Percentiles rank a stretch among this genome's conserved stretches.
Evolutionary conservation across 2,113 vertebrate species (phyloP).

Genomic region (Tetrao urogallus): DNA sequence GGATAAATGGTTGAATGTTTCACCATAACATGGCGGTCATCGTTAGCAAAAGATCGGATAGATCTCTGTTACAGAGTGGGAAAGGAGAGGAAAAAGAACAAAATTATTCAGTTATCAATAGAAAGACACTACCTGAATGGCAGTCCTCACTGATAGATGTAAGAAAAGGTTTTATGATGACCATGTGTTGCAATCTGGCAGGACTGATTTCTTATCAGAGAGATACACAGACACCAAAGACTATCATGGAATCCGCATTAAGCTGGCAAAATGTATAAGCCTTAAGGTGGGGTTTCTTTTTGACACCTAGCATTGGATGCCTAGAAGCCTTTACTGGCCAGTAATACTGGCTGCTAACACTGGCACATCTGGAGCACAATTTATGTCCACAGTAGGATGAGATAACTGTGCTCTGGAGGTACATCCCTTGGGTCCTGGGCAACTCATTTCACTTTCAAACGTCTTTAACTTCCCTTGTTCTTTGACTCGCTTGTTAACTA

Average conservation of each 20-base stretch:
- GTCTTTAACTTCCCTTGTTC: background rate
- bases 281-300: background rate
- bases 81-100: conserved; percentile 16
- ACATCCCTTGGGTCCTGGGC: background rate
- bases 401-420: background rate
- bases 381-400: background rate
- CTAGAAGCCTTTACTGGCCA: background rate
- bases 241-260: background rate
- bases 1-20: conserved; percentile 99
- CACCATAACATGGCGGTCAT: conserved; percentile 99
- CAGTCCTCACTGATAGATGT: background rate
- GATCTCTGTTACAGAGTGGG: conserved; percentile 86
- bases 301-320: background rate
- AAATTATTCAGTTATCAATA: background rate
- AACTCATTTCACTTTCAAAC: background rate
- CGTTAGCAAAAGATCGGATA: conserved; percentile 97
- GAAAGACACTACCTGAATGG: background rate
- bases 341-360: background rate
- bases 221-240: background rate
- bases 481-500: background rate
- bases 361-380: background rate
- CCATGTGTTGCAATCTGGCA: background rate
- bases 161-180: background rate
- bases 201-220: background rate
- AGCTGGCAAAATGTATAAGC: background rate